Evolutionary conservation across 2,888 invertebrate species (phyloP), one percentile per base, ranked within the genome.

Genomic region (Xylota segnis): DNA sequence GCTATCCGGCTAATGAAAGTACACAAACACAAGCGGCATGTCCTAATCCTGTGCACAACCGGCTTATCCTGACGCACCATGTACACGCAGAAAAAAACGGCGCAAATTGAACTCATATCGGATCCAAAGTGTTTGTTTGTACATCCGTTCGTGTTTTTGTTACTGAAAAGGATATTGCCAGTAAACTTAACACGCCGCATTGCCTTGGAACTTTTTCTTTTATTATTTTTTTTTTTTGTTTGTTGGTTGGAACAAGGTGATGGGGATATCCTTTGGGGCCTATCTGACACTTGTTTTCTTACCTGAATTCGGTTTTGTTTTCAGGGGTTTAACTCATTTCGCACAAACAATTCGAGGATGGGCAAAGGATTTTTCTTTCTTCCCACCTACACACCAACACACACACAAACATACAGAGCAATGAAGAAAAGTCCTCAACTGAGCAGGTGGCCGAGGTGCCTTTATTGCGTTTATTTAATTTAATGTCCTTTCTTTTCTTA

Each of bases 381-480:
- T 16, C 23, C 18, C 14, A 27, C 40, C 56, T 76, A 58, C 70
- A 29, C 32, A 66, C 18, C n/a, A n/a, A n/a, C n/a, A n/a, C n/a
- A n/a, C n/a, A n/a, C n/a, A n/a, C n/a, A n/a, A n/a, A n/a, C n/a
- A n/a, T n/a, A 23, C 37, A 23, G 23, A 23, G 23, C 18, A 5
- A 34, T 59, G 27, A 50, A 14, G 43, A 47, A 43, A 74, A 74
- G 68, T 84, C 65, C 75, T 71, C 75, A 18, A 56, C 76, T n/a
- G 86, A 82, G 86, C 86, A 86, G 86, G 86, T 86, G 86, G 86
- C 40, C 77, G 68, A 86, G 72, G 76, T 72, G 61, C 71, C 59
- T 76, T 86, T 82, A 86, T 82, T 86, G 72, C 86, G 76, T 86
- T 86, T 86, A 86, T 86, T 86, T 82, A 82, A 86, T 86, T 86